These are phyloP conservation scores for Sylvilagus bachmani DNA, from an alignment of 2,113 vertebrate species.

Conservation along the genomic window DNA sequence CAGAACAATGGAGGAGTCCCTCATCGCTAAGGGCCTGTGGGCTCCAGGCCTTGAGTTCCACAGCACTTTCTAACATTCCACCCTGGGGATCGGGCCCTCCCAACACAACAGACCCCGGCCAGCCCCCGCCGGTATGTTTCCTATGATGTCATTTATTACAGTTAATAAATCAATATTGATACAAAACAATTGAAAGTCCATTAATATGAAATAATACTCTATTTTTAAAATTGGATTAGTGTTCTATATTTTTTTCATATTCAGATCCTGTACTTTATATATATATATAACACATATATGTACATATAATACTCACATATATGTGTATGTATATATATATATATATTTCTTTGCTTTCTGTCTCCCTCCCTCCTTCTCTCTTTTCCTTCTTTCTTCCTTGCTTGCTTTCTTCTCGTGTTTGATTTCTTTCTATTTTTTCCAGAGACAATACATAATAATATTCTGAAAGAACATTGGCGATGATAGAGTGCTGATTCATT, in stretches of 20 bases:
- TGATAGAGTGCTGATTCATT: neutral
- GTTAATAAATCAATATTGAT: neutral
- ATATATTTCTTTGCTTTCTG: too few relatives aligned
- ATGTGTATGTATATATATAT: too few relatives aligned
- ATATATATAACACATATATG: neutral
- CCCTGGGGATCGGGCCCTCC: too few relatives aligned
- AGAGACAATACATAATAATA: slow-evolving; percentile 7
- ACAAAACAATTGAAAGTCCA: neutral
- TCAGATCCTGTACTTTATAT: neutral
- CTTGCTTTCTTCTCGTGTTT: neutral
- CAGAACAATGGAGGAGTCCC: too few relatives aligned
- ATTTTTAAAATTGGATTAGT: neutral
- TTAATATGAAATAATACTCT: neutral
- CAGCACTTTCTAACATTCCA: too few relatives aligned
- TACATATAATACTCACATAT: too few relatives aligned
- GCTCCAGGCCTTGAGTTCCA: too few relatives aligned
- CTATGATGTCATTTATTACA: neutral
- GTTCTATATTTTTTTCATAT: neutral
- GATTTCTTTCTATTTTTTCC: neutral
- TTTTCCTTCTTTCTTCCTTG: neutral
- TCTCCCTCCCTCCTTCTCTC: neutral
- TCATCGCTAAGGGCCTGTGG: too few relatives aligned
- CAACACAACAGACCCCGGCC: too few relatives aligned
- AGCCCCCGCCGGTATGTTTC: neutral
- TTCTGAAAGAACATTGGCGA: neutral